Conservation (phyloP, 2,888 invertebrate genomes). For the Vesta saturnalis region DNA sequence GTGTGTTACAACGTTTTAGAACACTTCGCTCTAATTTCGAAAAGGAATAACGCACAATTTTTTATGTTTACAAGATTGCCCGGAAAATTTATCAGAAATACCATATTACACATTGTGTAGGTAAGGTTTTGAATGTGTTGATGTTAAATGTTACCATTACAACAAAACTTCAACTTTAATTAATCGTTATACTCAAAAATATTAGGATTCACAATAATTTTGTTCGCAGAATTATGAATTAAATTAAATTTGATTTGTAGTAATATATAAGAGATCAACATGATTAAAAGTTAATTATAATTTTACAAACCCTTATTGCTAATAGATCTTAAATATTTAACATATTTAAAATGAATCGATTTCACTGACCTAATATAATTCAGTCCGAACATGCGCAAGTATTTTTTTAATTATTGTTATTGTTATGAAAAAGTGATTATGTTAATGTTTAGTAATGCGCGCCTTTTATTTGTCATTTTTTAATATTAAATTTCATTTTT, state of each 20-base stretch:
- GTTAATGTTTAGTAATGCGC: no score
- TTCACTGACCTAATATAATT: slow-evolving; percentile 31
- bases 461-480: no score
- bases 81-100: background rate
- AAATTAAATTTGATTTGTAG: background rate
- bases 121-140: slow-evolving; percentile 1
- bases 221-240: no score
- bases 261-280: background rate
- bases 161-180: background rate
- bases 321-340: background rate
- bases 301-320: background rate
- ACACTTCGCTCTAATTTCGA: slow-evolving; percentile 26
- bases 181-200: background rate
- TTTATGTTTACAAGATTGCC: background rate
- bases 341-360: slow-evolving; percentile 31
- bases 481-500: no score
- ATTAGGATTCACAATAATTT: background rate
- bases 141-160: background rate
- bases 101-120: background rate
- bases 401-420: slow-evolving; percentile 14
- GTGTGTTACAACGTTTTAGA: slow-evolving; percentile 34
- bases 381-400: slow-evolving; percentile 34
- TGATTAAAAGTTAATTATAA: background rate
- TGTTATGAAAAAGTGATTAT: background rate
- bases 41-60: slow-evolving; percentile 18